Evolutionary conservation across 2,888 invertebrate species (phyloP), one percentile per base, ranked within the genome.

Genomic region (Dicyrtoma fusca): DNA sequence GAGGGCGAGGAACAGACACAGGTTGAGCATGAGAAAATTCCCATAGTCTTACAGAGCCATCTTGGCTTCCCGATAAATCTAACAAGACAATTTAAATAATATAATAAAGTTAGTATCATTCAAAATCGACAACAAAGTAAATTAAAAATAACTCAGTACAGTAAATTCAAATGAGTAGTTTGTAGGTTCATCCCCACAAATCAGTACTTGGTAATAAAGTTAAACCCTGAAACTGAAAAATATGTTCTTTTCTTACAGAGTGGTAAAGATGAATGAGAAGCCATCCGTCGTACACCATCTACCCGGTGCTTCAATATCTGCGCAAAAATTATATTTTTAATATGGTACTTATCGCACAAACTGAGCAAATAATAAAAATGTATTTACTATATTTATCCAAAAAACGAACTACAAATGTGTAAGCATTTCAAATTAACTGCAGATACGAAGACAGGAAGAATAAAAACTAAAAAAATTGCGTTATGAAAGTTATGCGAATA

Each of bases 21-120:
- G 94, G 92, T 75, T 92, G 92, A 64, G 90, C 89, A 84, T 97
- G 97, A 8, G 95, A 95, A 97, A 98, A 99, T 86, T 99, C 98
- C 97, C 98, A 96, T 77, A 97, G 87, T 80, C 93, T 91, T 0
- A 97, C 96, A 0, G 96, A 95, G 10, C 97, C 97, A 85, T 97
- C 97, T 83, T 95, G 94, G 13, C 95, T 92, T 71, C 97, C 97
- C 55, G 95, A 95, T 81, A 97, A 85, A 85, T 97, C 93, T 93
- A 82, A 73, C 17, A 49, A 69, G 44, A 55, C 44, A 65, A 70
- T 70, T 26, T 44, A 62, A 76, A 59, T 61, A 1, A 34, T n/a
- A 34, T 26, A 61, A 34, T 34, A 34, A 34, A 34, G 8, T 5
- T 34, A 34, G 34, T 8, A 34, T 8, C 34, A 5, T 3, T 34